A percentile compares a stretch with the other conserved stretches of the same genome.
These are phyloP conservation scores for Tursiops truncatus DNA, from an alignment of 2,113 vertebrate genomes.

Conservation along the genomic window DNA sequence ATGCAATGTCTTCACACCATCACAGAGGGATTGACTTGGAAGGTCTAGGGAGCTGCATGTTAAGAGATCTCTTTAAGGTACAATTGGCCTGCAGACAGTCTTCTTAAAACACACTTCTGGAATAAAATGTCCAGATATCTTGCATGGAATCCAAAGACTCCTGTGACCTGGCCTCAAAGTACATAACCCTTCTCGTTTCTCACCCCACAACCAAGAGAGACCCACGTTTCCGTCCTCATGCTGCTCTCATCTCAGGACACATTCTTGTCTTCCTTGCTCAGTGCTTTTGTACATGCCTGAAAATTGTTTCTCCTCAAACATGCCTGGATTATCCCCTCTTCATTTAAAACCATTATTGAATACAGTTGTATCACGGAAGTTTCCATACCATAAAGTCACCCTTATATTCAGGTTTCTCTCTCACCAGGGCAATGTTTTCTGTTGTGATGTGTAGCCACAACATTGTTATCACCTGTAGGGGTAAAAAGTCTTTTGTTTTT, in stretches of 20 bases:
- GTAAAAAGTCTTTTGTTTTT: neutral
- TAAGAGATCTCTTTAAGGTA: neutral
- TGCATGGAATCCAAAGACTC: too few relatives aligned
- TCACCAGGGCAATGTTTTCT: neutral
- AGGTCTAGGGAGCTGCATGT: accelerated
- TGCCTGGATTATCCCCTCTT: neutral
- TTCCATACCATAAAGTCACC: neutral
- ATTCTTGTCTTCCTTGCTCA: accelerated
- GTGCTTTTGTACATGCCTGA: neutral
- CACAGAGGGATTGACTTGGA: accelerated
- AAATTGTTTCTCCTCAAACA: neutral
- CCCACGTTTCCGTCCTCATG: neutral
- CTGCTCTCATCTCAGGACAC: neutral
- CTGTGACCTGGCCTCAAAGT: accelerated
- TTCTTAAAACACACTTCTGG: neutral
- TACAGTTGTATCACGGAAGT: neutral
- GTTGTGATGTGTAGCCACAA: accelerated
- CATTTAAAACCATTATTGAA: neutral
- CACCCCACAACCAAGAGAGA: accelerated
- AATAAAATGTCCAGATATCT: neutral
- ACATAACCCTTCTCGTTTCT: accelerated
- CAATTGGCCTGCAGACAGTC: accelerated
- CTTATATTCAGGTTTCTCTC: neutral
- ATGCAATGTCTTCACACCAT: accelerated
- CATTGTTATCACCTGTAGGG: neutral